A percentile compares a stretch with the other conserved stretches of the same genome.
Conservation (phyloP, 2,113 vertebrate species). For the Rousettus leschenaultii region DNA sequence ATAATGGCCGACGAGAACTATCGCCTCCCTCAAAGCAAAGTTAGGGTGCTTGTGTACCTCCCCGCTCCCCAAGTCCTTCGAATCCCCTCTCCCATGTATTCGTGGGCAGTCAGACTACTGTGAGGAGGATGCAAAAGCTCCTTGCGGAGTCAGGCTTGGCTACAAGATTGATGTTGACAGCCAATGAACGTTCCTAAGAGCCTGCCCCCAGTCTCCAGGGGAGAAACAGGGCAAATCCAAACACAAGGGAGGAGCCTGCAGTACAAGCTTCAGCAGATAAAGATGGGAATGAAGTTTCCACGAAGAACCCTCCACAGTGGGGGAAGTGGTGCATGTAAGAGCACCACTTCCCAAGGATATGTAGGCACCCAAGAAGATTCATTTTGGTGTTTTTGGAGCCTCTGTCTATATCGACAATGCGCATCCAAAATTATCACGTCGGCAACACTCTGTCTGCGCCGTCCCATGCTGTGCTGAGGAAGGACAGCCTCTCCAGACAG, state of each 20-base stretch:
- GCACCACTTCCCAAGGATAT: no score
- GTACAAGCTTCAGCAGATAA: background rate
- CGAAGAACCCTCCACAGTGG: background rate
- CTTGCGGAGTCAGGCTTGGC: background rate
- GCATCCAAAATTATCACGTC: background rate
- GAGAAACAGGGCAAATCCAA: background rate
- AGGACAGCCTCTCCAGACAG: background rate
- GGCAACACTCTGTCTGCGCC: background rate
- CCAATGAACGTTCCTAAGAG: background rate
- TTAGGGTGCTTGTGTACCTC: background rate
- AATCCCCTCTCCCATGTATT: background rate
- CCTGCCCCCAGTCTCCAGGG: background rate
- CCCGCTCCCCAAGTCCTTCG: no score
- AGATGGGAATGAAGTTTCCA: background rate
- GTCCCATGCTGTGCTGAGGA: background rate
- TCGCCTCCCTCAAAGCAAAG: background rate
- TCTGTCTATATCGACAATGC: background rate
- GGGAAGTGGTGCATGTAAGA: background rate
- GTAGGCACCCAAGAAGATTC: background rate
- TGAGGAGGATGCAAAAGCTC: background rate
- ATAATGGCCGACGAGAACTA: background rate
- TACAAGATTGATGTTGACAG: background rate
- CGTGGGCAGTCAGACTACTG: background rate
- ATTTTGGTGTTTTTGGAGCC: background rate
- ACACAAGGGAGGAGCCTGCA: background rate